These are phyloP conservation scores for Cerastis leucographa DNA, from an alignment of 2,888 invertebrate genomes.

Conservation along the genomic window DNA sequence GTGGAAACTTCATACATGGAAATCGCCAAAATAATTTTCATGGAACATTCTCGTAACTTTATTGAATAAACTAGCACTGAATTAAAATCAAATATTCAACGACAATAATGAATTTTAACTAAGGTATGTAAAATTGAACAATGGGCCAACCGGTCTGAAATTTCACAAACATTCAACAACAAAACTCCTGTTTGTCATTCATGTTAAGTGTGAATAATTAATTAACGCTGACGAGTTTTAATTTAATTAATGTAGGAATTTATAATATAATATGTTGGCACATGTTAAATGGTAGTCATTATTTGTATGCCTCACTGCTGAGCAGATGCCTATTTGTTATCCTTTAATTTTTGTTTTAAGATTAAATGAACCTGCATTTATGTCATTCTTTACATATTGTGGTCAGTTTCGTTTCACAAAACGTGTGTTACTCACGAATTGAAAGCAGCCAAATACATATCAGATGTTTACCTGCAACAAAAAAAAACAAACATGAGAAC, in stretches of 20 bases:
- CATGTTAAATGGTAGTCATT: not conserved
- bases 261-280: not conserved
- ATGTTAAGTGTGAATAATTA: not conserved
- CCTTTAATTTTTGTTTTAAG: not conserved
- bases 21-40: not conserved
- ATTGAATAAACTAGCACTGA: conserved; percentile 4
- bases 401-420: not conserved
- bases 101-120: not conserved
- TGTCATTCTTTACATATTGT: not conserved
- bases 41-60: not conserved
- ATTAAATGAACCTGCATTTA: not conserved
- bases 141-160: not conserved
- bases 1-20: not conserved
- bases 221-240: not conserved
- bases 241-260: not conserved
- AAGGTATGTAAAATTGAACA: not conserved
- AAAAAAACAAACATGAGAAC: conserved; percentile 37
- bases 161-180: not conserved
- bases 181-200: not conserved
- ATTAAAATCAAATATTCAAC: not conserved
- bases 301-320: not conserved
- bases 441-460: conserved; percentile 42
- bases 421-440: conserved; percentile 56
- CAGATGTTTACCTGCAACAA: conserved; percentile 67
- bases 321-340: not conserved